A percentile compares a stretch with the other conserved stretches of the same genome.
phyloP scores from a whole-genome alignment of 2,888 invertebrate genomes.

The Melipona beecheii region DNA sequence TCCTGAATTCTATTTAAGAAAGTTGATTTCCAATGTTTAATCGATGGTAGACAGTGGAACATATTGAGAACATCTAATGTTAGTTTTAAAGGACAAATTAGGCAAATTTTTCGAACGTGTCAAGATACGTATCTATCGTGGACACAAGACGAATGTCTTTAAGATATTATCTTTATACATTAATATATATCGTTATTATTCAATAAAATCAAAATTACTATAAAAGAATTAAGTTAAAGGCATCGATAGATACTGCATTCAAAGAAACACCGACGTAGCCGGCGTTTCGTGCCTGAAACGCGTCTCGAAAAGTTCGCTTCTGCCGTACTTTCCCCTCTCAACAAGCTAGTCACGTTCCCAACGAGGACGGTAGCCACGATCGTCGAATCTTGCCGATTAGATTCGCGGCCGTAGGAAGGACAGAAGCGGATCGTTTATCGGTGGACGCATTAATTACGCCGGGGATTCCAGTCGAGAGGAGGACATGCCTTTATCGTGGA shows the following conservation, averaged over 20 bases:
- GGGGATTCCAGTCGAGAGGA: constrained; percentile 27
- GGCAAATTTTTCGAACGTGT: too few species aligned
- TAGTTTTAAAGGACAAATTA: too few species aligned
- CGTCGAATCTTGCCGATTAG: constrained; percentile 58
- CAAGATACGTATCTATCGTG: too few species aligned
- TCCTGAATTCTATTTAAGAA: too few species aligned
- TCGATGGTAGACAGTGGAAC: too few species aligned
- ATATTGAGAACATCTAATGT: too few species aligned
- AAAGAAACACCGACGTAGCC: neutral
- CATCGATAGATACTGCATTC: neutral
- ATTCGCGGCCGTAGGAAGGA: constrained; percentile 26
- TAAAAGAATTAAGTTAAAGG: too few species aligned
- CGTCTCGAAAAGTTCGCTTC: constrained; percentile 2
- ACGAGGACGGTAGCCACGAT: constrained; percentile 25
- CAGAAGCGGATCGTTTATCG: constrained; percentile 51
- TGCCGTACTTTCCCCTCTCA: constrained; percentile 6
- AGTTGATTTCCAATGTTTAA: too few species aligned
- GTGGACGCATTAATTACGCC: constrained; percentile 63
- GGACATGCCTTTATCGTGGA: constrained; percentile 70
- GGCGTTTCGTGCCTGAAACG: neutral
- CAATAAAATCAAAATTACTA: too few species aligned
- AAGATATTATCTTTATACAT: too few species aligned
- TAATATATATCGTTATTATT: too few species aligned
- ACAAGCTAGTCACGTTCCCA: constrained; percentile 42
- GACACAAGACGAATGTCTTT: too few species aligned